Conservation (phyloP, 2,888 invertebrate species). For the Empis livida region DNA sequence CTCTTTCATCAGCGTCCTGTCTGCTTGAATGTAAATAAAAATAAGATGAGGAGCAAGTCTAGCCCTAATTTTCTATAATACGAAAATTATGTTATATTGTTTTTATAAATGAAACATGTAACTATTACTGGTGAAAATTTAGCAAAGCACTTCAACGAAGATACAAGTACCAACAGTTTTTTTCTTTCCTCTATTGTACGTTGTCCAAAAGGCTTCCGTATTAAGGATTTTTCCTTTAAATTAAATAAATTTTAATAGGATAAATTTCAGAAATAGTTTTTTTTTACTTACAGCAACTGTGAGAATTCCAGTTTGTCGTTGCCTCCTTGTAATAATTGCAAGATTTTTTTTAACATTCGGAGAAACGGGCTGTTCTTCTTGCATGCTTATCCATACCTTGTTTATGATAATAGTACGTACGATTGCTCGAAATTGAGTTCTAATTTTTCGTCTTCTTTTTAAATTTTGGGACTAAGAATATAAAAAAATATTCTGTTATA, state of each 20-base stretch:
- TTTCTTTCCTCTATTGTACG: slow-evolving; percentile 47
- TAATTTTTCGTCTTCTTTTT: too few relatives aligned
- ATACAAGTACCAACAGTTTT: slow-evolving; percentile 44
- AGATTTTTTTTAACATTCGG: slow-evolving; percentile 37
- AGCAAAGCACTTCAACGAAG: slow-evolving; percentile 47
- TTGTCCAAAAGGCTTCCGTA: slow-evolving; percentile 41
- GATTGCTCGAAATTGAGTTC: too few relatives aligned
- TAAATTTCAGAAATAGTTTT: slow-evolving; percentile 15
- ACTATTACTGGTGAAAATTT: slow-evolving; percentile 41
- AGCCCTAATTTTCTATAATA: slow-evolving; percentile 42
- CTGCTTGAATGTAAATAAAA: slow-evolving; percentile 47
- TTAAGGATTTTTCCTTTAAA: slow-evolving; percentile 45
- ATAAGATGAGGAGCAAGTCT: slow-evolving; percentile 46
- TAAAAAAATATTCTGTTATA: too few relatives aligned
- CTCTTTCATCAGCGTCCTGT: slow-evolving; percentile 47
- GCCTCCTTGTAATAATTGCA: slow-evolving; percentile 39
- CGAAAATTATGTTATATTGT: too few relatives aligned
- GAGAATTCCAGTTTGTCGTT: slow-evolving; percentile 40
- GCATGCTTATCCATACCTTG: too few relatives aligned
- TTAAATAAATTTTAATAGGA: background rate
- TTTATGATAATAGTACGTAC: too few relatives aligned
- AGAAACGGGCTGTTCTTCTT: slow-evolving; percentile 16
- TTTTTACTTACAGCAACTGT: slow-evolving; percentile 33
- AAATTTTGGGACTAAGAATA: too few relatives aligned
- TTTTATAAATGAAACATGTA: too few relatives aligned